These are phyloP conservation scores for Crotalus helleri DNA, from an alignment of 2,113 vertebrate species.

Conservation along the genomic window DNA sequence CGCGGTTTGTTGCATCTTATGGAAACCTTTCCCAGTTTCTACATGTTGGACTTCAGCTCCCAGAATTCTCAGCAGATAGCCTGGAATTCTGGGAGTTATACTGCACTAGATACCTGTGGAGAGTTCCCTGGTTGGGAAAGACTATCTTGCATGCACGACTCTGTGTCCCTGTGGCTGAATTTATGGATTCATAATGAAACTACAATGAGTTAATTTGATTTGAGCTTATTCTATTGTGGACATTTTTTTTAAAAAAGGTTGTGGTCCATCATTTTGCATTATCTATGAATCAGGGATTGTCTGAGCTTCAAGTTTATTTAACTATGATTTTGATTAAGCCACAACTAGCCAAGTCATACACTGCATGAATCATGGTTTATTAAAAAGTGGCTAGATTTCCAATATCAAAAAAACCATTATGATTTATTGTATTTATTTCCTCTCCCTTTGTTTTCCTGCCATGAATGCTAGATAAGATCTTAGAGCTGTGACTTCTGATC, in stretches of 20 bases:
- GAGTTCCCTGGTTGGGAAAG: not conserved
- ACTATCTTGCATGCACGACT: not conserved
- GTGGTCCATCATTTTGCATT: not conserved
- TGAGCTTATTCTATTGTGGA: not conserved
- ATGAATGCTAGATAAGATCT: not conserved
- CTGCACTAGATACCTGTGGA: not conserved
- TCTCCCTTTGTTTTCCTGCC: not conserved
- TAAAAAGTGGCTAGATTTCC: not conserved
- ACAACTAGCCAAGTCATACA: not conserved
- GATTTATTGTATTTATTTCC: not conserved
- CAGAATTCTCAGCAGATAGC: not conserved
- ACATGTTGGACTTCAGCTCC: not conserved
- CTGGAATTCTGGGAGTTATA: not conserved
- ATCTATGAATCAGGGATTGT: not conserved
- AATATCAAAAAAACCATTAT: not conserved
- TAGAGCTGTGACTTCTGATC: not conserved
- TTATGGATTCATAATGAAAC: not conserved
- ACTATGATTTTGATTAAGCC: not conserved
- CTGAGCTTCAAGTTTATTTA: not conserved
- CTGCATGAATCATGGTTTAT: not conserved
- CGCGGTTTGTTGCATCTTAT: not conserved
- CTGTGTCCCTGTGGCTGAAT: not conserved
- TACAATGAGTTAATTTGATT: not conserved
- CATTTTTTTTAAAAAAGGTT: not conserved
- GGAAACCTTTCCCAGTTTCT: not conserved